Base-by-base conservation (phyloP, 2,888 invertebrate species). In the Gymnocheta viridis region DNA sequence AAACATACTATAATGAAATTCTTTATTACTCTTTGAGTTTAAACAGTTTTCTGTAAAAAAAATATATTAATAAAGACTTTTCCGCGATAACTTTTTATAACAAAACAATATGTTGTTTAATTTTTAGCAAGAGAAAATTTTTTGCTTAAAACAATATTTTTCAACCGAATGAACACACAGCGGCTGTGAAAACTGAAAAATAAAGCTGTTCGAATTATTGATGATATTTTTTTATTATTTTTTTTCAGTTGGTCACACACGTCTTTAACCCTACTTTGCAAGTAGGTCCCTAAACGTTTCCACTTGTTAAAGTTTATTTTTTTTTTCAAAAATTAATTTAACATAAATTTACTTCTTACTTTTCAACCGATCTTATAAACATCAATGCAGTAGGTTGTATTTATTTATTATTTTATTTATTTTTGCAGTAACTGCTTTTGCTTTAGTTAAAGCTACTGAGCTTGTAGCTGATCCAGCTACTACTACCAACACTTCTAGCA, bases 341-440 rank as follows among this genome's bases (percentile, higher is more conserved):
- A 32, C 19, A 49, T 32, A 44, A 44, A 44, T 67, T 54, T 35
- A 67, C 44, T 62, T 74, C 54, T 69, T 10, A 29, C 27, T 10
- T 38, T 54, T 4, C 19, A 58, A 27, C 14, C 72, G 67, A 73
- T 73, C 22, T 67, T 47, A 78, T 47, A 82, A 72, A 62, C 54
- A 82, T 82, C 58, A 44, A 32, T 19, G 67, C 54, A 67, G 54
- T 62, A 73, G 72, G 60, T 73, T 82, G 72, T 66, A 72, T 69
- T 72, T 62, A 41, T 70, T 62, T 2, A 51, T 4, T 54, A n/a
- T 7, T 56, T 56, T 32, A 7, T 27, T 22, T 54, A 4, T n/a
- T 27, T 14, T 14, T 38, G 12, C 64, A 14, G 51, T 2, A 73
- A 27, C 14, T 44, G 24, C 2, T 38, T 19, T 58, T 32, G 47